A percentile compares a stretch with the other conserved stretches of the same genome.
Evolutionary conservation across 1,140 invertebrate species (phyloP).

Genomic region (Neomicropteryx cornuta): DNA sequence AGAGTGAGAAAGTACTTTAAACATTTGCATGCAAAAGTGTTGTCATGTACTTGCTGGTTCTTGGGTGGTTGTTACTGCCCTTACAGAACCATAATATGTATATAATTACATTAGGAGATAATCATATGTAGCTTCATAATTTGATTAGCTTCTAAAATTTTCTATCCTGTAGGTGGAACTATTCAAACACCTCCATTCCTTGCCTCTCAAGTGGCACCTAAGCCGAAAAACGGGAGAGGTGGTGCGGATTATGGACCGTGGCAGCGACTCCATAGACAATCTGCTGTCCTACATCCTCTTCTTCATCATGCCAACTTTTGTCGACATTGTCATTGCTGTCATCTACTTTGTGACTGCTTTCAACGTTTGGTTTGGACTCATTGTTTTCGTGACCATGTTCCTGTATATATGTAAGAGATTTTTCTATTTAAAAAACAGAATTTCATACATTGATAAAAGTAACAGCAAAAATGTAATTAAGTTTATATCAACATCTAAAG

Average conservation of each 20-base stretch:
- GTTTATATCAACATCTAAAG: no score
- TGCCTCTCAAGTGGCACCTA: conserved; percentile 85
- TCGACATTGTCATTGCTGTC: conserved; percentile 89
- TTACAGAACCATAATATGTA: no score
- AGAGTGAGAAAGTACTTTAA: no score
- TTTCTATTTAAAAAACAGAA: no score
- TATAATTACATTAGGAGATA: no score
- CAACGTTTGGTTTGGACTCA: conserved; percentile 88
- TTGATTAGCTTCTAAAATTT: conserved; percentile 12
- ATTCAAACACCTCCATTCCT: conserved; percentile 75
- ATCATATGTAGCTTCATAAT: neutral
- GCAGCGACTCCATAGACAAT: conserved; percentile 90
- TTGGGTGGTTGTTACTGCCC: no score
- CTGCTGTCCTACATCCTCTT: conserved; percentile 82
- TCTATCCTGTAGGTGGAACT: conserved; percentile 53
- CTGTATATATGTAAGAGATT: conserved; percentile 86
- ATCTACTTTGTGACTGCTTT: conserved; percentile 80
- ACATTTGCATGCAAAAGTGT: no score
- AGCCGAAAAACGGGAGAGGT: conserved; percentile 92
- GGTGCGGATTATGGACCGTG: conserved; percentile 86
- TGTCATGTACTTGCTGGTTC: no score
- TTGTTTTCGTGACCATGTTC: conserved; percentile 86
- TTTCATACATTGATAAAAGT: no score
- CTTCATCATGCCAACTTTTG: conserved; percentile 80
- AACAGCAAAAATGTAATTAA: no score